Evolutionary conservation across 2,888 invertebrate species (phyloP), one percentile per base, ranked within the genome.

Genomic region (Thymelicus sylvestris): DNA sequence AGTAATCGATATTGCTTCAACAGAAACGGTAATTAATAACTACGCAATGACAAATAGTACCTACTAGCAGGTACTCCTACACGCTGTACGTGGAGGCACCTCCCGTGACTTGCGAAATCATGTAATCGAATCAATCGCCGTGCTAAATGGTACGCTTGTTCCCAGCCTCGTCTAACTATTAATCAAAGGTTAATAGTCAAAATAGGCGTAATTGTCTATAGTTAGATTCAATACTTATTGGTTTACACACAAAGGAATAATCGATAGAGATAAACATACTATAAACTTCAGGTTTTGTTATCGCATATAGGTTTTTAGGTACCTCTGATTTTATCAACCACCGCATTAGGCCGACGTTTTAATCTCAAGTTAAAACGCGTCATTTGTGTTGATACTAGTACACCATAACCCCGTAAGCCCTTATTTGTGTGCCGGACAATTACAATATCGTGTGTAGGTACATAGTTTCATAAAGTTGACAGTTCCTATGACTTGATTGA

Each of bases 1-100:
- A 66, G 66, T 71, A 61, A 71, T 71, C 70, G 70, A 71, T 71
- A 71, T 66, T 71, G 70, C 70, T 71, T 71, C 70, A 71, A 66
- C 66, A 66, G 69, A 64, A 70, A 70, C 70, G 13, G 70, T 66
- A 71, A 71, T 71, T 71, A 71, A 71, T 71, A 71, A 66, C 70
- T 61, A 66, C 65, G 70, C 70, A 70, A 66, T 70, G 70, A 66
- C 70, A 61, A 70, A 70, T 70, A 60, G 48, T 44, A 41, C 8
- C 8, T 41, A 41, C 41, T 7, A 31, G 31, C 3, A 31, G 31
- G 31, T 60, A 61, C 70, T 57, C 70, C 70, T 44, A 70, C 68
- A 44, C 39, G 50, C n/a, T 15, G 48, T 44, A 44, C 59, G 15
- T 48, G 41, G 31, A 59, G 19, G 5, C n/a, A 59, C 47, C 47